These are phyloP conservation scores for Adelphocoris suturalis DNA, from an alignment of 2,888 invertebrate species.

Conservation along the genomic window DNA sequence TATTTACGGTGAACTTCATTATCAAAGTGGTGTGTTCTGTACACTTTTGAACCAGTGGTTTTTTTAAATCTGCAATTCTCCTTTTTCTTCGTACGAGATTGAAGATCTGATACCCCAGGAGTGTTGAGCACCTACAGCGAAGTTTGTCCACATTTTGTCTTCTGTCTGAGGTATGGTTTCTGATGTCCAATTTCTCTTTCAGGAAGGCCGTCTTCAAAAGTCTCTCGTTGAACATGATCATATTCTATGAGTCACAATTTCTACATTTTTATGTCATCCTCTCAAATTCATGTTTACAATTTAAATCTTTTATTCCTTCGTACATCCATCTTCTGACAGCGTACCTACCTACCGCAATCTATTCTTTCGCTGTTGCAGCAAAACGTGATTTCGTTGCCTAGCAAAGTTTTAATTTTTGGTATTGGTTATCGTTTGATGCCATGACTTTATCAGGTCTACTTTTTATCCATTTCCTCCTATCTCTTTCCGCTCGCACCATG, in stretches of 20 bases:
- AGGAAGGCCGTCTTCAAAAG: conserved; percentile 55
- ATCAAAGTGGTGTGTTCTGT: conserved; percentile 61
- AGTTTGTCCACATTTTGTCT: conserved; percentile 24
- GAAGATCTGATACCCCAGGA: conserved; percentile 50
- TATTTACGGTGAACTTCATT: conserved; percentile 17
- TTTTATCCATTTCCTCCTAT: not conserved
- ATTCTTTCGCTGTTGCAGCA: too few species aligned
- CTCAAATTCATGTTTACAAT: too few species aligned
- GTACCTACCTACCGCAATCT: too few species aligned
- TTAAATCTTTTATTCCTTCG: too few species aligned
- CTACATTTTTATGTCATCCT: not conserved
- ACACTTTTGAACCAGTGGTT: conserved; percentile 52
- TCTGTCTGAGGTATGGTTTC: conserved; percentile 62
- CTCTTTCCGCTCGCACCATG: not conserved
- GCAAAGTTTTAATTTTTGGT: too few species aligned
- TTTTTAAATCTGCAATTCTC: conserved; percentile 35
- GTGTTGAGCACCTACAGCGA: conserved; percentile 61
- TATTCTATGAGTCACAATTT: not conserved
- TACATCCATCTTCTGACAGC: too few species aligned
- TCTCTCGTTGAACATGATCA: conserved; percentile 4
- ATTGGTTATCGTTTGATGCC: not conserved
- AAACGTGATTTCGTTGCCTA: too few species aligned
- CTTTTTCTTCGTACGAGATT: conserved; percentile 37
- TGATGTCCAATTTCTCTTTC: conserved; percentile 58
- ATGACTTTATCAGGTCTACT: not conserved